phyloP scores from a whole-genome alignment of 1,140 invertebrate species.

The Heliconius melpomene region DNA sequence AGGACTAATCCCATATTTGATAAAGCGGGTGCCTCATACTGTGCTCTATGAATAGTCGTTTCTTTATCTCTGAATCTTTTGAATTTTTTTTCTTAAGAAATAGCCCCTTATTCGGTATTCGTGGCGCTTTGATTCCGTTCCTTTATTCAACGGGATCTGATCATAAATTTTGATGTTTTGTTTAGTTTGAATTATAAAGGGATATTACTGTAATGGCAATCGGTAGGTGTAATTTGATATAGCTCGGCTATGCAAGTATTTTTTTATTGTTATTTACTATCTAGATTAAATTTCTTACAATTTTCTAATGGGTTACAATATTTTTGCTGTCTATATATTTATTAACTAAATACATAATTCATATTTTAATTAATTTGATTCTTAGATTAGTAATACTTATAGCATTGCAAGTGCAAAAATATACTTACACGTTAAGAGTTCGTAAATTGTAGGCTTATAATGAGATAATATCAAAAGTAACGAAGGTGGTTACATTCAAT shows the following conservation, averaged over 20 bases:
- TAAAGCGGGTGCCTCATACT: constrained; percentile 75
- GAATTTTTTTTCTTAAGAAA: constrained; percentile 65
- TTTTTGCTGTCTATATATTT: constrained; percentile 15
- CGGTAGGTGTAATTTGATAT: constrained; percentile 78
- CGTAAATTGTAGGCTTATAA: not conserved
- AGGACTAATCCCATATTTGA: constrained; percentile 74
- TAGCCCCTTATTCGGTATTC: constrained; percentile 64
- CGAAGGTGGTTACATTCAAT: constrained; percentile 28
- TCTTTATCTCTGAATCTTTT: constrained; percentile 74
- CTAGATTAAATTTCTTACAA: constrained; percentile 47
- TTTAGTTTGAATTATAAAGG: constrained; percentile 78
- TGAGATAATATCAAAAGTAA: constrained; percentile 23
- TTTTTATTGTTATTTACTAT: constrained; percentile 62
- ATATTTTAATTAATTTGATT: not conserved
- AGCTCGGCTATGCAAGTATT: constrained; percentile 55
- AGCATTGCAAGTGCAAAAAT: not conserved
- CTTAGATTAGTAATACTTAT: not conserved
- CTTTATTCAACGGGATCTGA: constrained; percentile 76
- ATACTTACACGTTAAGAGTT: not conserved
- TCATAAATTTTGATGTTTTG: constrained; percentile 76
- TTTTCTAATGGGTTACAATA: constrained; percentile 32
- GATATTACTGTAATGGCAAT: constrained; percentile 77
- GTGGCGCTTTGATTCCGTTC: constrained; percentile 76
- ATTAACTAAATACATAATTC: not conserved
- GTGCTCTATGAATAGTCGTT: constrained; percentile 68